Evolutionary conservation across 2,797 vertebrate species (phyloP), one percentile per base, ranked within the genome.

Genomic region (Alectoris magna): DNA sequence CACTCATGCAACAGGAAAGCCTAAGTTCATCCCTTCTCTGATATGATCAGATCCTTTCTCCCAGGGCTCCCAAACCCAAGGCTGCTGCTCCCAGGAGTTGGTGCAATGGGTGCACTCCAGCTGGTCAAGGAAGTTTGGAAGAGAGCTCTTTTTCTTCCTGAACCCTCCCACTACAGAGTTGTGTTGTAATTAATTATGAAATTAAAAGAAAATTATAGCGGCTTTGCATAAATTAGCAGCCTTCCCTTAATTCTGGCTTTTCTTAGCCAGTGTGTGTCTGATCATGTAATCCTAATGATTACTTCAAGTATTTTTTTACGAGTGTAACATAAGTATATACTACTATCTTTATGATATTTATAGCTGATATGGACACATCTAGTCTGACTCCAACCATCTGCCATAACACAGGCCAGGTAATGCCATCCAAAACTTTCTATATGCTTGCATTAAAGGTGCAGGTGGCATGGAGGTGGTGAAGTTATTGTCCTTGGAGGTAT

Each of bases 61-160:
- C 7, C 24, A 81, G 15, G 2, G 2, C 5, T 85, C 48, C 31
- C 24, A 85, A 64, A 60, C 9, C 3, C 36, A 67, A 56, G 6
- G 10, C 11, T 66, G 9, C 3, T 36, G 3, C 31, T 90, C 24
- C 34, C 58, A 78, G 24, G 3, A 36, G 12, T 6, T 6, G 9
- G 0, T 14, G 7, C 23, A 21, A 73, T 23, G 56, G 19, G 1
- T 8, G 70, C 31, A 15, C 3, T 4, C 7, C 53, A 16, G 7
- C 14, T 23, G 3, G 11, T 34, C n/a, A 75, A 22, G 12, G 71
- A 41, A 73, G 4, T 8, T 26, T 1, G 2, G 36, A 86, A 87
- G 31, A 81, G 10, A 71, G 3, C 4, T 38, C 2, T 41, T 48
- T 86, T 75, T 81, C 13, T 12, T 14, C 0, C 29, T 58, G 22